Evolutionary conservation across 2,888 invertebrate genomes (phyloP).

Genomic region (Synergus itoensis): DNA sequence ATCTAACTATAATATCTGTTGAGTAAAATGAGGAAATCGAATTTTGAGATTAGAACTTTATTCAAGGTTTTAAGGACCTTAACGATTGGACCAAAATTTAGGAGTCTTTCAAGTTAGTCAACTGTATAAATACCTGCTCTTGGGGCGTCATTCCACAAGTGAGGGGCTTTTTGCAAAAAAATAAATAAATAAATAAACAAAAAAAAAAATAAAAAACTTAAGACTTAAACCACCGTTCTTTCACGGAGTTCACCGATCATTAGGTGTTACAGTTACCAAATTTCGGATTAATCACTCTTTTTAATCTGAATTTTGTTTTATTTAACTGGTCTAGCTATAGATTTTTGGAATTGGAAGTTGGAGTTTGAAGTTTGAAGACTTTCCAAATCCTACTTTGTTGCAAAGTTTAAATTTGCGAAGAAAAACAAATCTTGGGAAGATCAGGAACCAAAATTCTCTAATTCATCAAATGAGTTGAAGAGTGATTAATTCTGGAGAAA

Average conservation of each 20-base stretch:
- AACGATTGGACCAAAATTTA: slow-evolving; percentile 40
- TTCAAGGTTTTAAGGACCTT: slow-evolving; percentile 16
- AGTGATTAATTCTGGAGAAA: slow-evolving; percentile 21
- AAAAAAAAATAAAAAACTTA: slow-evolving; percentile 48
- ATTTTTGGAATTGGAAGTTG: not conserved
- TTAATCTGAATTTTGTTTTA: not conserved
- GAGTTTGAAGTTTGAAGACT: too few species aligned
- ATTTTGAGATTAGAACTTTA: not conserved
- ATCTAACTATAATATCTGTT: too few species aligned
- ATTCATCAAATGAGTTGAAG: not conserved
- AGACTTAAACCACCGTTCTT: slow-evolving; percentile 45
- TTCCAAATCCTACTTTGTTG: too few species aligned
- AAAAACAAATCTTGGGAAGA: not conserved
- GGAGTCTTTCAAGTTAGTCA: slow-evolving; percentile 28
- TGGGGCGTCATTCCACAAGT: not conserved
- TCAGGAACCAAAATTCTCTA: not conserved
- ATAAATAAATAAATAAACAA: slow-evolving; percentile 45
- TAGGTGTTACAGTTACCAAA: slow-evolving; percentile 19
- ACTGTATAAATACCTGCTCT: slow-evolving; percentile 37
- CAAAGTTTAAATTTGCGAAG: too few species aligned
- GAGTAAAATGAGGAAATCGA: too few species aligned
- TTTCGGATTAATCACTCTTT: slow-evolving; percentile 12
- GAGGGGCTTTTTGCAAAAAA: slow-evolving; percentile 31
- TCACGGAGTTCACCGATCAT: slow-evolving; percentile 34
- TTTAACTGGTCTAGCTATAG: not conserved